Percentiles rank a stretch among this genome's conserved stretches.
Conservation (phyloP, 2,888 invertebrate species). For the Rhamphomyia laevipes region DNA sequence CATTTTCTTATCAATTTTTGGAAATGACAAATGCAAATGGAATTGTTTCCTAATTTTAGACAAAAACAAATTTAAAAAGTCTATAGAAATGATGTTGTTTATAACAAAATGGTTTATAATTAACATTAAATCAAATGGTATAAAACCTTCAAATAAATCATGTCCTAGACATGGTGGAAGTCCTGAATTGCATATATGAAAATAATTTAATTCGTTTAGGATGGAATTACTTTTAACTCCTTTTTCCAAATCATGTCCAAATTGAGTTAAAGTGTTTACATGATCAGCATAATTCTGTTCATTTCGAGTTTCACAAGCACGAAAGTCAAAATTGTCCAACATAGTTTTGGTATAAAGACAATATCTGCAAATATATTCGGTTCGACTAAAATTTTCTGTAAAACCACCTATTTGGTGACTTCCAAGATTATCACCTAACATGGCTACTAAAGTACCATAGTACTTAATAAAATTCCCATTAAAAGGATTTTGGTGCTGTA, state of each 20-base stretch:
- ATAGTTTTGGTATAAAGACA: neutral
- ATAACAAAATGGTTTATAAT: constrained; percentile 9
- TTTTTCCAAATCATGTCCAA: constrained; percentile 1
- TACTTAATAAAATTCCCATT: neutral
- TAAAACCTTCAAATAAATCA: constrained; percentile 21
- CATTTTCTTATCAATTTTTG: neutral
- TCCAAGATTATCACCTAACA: constrained; percentile 14
- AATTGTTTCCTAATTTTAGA: neutral
- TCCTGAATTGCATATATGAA: constrained; percentile 20
- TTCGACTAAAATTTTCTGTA: constrained; percentile 12
- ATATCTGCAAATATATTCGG: constrained; percentile 11
- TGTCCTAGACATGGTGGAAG: constrained; percentile 23
- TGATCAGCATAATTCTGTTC: too few relatives aligned
- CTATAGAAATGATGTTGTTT: neutral
- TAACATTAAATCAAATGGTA: constrained; percentile 17
- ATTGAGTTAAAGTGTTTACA: too few relatives aligned
- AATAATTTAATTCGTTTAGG: constrained; percentile 19
- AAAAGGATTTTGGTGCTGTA: neutral
- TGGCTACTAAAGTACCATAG: constrained; percentile 8
- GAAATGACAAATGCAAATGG: neutral
- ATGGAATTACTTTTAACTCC: constrained; percentile 20
- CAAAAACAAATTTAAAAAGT: neutral
- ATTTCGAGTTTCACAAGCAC: too few relatives aligned
- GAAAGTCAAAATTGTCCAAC: neutral
- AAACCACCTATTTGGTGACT: constrained; percentile 16